Base-by-base conservation (phyloP, 2,113 vertebrate genomes). In the Triplophysa dalaica region DNA sequence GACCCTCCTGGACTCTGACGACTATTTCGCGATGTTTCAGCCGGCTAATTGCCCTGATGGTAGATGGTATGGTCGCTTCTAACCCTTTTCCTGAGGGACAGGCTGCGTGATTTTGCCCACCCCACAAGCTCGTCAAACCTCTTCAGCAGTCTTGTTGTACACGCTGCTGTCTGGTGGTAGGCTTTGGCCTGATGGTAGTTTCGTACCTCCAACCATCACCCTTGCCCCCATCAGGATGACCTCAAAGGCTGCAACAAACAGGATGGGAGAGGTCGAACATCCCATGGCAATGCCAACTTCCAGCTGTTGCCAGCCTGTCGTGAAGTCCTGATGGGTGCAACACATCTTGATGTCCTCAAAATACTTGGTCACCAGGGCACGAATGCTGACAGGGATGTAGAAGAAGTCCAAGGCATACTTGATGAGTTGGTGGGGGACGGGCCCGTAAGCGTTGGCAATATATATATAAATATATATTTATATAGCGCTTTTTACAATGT, bases 381-480 rank as follows among this genome's bases (percentile, higher is more conserved):
- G 29, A 33, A 61, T 26, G 17, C 33, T 4, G 8, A 0, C 1
- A 2, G 33, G 64, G 16, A 41, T 3, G 8, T 41, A 16, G 29
- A 66, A 66, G 14, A 38, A 38, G 29, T 65, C 33, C 0, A 66
- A 9, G 14, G 33, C 64, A 38, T n/a, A 38, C 10, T 33, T 22
- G 19, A 73, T 41, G 4, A 80, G 68, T 13, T 74, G 26, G 45
- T 80, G 69, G 11, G 77, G 67, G 13, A 70, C 56, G 0, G 58
- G 65, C 9, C 68, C 68, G 1, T 72, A 80, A 8, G 70, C 70
- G 58, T 81, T 68, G 17, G 33, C 70, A 4, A 81, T 70, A 45
- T 81, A 29, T 26, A 81, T n/a, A 61, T 61, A 81, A 10, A 75
- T 33, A n/a, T n/a, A n/a, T 41, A 81, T n/a, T 14, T 81, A 61